Evolutionary conservation across 2,888 invertebrate genomes (phyloP), one percentile per base, ranked within the genome.

Genomic region (Euzophera pinguis): DNA sequence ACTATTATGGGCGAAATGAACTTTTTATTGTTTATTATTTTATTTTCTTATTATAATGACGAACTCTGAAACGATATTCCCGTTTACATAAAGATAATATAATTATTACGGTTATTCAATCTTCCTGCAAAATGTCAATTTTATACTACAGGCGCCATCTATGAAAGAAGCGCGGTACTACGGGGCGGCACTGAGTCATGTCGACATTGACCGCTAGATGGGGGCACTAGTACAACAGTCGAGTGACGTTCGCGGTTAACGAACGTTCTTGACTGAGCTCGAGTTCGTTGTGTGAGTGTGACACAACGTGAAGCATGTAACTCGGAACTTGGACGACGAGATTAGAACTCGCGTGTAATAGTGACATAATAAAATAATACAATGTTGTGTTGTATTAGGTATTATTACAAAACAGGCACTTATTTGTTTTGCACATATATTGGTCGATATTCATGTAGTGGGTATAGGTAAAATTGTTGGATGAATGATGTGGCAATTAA

Each of bases 161-260:
- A 57, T 74, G 62, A 55, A 50, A 58, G 49, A 32, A 55, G 52
- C 39, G 22, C 52, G 43, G 77, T 82, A 87, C 81, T 78, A 56
- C 53, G 56, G 64, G 53, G 57, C 54, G 55, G 56, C 47, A 47
- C 62, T 69, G 74, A 78, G 81, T 82, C 75, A 82, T 88, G 80
- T 64, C 83, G 88, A 87, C 88, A 87, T 89, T 89, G 89, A 89
- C 88, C 89, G 90, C 81, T 78, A 89, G 90, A 79, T 87, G 89
- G 89, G 77, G 79, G 75, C 76, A 86, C 73, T 79, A 62, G 81
- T 81, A 77, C 81, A 75, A 64, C 70, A 67, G 65, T 60, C 67
- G 64, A 71, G 71, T 83, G 81, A 81, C 80, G 81, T 71, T 67
- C 73, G 78, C 85, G 89, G 89, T 90, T 84, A 89, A 90, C 77